Conservation (phyloP, 1,140 invertebrate genomes). For the Melanaphis sacchari region DNA sequence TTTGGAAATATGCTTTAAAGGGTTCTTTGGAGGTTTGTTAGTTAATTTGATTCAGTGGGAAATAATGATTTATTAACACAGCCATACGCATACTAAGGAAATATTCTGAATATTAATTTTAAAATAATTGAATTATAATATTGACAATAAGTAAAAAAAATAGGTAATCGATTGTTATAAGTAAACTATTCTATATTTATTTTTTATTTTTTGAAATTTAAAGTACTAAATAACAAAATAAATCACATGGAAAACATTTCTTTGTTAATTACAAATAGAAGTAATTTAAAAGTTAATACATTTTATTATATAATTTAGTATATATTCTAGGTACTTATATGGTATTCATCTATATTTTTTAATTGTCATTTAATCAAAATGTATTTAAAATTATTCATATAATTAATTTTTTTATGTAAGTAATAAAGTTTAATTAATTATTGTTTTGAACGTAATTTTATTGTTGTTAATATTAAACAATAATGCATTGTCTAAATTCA, state of each 20-base stretch:
- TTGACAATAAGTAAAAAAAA: not conserved
- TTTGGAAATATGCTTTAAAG: not conserved
- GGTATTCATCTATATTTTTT: not conserved
- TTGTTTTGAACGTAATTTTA: not conserved
- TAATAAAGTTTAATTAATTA: not conserved
- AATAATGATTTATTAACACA: not conserved
- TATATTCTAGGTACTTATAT: not conserved
- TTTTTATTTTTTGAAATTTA: not conserved
- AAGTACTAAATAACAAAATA: too few relatives aligned
- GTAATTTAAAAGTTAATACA: not conserved
- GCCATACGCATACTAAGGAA: not conserved
- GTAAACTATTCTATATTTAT: not conserved
- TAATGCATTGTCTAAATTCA: not conserved
- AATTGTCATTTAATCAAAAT: not conserved
- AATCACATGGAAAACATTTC: not conserved
- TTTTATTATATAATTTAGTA: not conserved
- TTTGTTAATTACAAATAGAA: not conserved
- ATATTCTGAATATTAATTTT: not conserved
- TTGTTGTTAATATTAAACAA: not conserved
- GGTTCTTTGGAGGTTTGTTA: not conserved
- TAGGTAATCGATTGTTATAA: not conserved
- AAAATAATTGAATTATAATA: not conserved
- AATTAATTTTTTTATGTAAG: not conserved
- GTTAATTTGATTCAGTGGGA: not conserved
- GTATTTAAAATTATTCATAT: not conserved